phyloP scores from a whole-genome alignment of 2,113 vertebrate genomes.

The Mormoops blainvillei region DNA sequence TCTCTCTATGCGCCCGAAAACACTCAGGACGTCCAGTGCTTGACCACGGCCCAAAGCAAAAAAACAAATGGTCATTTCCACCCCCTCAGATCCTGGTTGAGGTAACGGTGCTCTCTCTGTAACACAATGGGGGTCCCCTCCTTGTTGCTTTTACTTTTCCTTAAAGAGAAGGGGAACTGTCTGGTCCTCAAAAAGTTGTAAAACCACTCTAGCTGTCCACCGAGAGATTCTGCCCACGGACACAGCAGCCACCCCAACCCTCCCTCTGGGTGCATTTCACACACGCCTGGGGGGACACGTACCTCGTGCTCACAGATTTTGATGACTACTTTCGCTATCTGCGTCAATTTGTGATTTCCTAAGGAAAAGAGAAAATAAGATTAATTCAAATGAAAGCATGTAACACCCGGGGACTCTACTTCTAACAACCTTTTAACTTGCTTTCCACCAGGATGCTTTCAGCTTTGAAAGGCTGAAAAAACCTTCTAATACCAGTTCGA shows the following conservation, averaged over 20 bases:
- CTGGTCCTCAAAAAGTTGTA: background rate
- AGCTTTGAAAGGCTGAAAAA: background rate
- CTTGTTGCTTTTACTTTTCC: background rate
- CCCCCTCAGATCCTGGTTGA: background rate
- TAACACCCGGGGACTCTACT: background rate
- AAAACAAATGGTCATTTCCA: background rate
- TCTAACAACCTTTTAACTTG: background rate
- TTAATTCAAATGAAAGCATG: conserved; percentile 47
- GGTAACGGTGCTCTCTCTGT: rapidly evolving
- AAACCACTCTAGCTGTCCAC: background rate
- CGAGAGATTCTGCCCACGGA: background rate
- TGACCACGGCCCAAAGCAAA: background rate
- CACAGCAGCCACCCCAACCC: background rate
- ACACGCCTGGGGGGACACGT: conserved; percentile 49
- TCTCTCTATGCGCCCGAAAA: background rate
- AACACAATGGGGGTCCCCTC: rapidly evolving
- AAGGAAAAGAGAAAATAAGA: conserved; percentile 68
- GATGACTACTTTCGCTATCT: conserved; percentile 97
- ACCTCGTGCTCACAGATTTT: conserved; percentile 99
- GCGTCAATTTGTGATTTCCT: conserved; percentile 99
- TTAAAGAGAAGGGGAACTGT: background rate
- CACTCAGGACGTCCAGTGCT: no score
- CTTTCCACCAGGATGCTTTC: background rate
- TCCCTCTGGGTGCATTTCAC: background rate
- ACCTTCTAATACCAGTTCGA: background rate